Percentiles rank a stretch among this genome's conserved stretches.
Conservation (phyloP, 2,888 invertebrate genomes). For the Lottia gigantea region DNA sequence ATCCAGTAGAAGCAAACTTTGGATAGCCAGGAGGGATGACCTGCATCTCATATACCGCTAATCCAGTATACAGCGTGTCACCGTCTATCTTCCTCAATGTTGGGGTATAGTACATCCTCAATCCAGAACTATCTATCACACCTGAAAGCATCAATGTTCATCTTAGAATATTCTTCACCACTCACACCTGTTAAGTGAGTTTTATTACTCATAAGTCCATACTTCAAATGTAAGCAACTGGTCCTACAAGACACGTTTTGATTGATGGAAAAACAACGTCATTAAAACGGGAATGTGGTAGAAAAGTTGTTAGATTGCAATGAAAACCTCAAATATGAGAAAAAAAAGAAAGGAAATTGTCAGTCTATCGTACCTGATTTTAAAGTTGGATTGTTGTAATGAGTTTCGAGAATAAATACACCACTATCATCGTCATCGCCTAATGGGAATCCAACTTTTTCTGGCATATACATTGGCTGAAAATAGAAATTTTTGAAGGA, state of each 20-base stretch:
- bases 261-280: too few relatives aligned
- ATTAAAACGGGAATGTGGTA: too few relatives aligned
- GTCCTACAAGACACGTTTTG: too few relatives aligned
- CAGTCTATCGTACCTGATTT: slow-evolving; percentile 21
- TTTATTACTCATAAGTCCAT: too few relatives aligned
- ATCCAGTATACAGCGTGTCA: slow-evolving; percentile 74
- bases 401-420: slow-evolving; percentile 90
- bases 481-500: not conserved
- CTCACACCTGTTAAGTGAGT: too few relatives aligned
- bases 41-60: slow-evolving; percentile 78
- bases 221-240: too few relatives aligned
- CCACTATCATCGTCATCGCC: slow-evolving; percentile 77
- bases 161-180: too few relatives aligned
- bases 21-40: slow-evolving; percentile 82
- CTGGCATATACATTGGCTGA: slow-evolving; percentile 50
- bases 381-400: slow-evolving; percentile 83
- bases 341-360: too few relatives aligned
- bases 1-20: slow-evolving; percentile 83
- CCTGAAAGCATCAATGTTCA: slow-evolving; percentile 53
- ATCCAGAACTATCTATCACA: slow-evolving; percentile 71
- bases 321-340: too few relatives aligned
- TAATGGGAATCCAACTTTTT: slow-evolving; percentile 81
- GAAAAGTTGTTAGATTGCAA: too few relatives aligned
- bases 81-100: slow-evolving; percentile 81
- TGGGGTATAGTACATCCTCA: slow-evolving; percentile 82